Base-by-base conservation (phyloP, 2,797 vertebrate genomes). In the Botia almorhae region DNA sequence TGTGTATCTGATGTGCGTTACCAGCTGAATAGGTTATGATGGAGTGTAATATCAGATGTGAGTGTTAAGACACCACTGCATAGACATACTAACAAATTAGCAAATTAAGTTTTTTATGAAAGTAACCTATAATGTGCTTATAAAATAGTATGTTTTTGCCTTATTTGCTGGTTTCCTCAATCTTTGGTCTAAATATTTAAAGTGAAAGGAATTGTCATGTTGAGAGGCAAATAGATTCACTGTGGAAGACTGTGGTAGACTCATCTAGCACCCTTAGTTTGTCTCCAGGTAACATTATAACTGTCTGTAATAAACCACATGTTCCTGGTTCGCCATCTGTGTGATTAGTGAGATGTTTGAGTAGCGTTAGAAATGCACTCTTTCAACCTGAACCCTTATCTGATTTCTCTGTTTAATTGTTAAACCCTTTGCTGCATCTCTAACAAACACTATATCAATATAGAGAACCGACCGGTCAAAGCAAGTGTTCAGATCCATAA, bases 241-340 rank as follows among this genome's bases (percentile, higher is more conserved):
- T 12, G 16, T 23, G 3, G 23, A 26, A 26, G 23, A 21, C 8
- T 12, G 16, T 23, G 3, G 23, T 1, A 26, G 23, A 26, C 2
- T 26, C 23, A 26, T 36, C 19, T 51, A 23, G 58, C 29, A 33
- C 36, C n/a, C 36, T 39, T 14, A 71, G 14, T n/a, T 72, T 29
- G 77, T 79, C 69, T 71, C 77, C 69, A 43, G 69, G 77, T 64
- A 43, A 79, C 69, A 4, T 26, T 39, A 70, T 51, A 21, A 10
- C 19, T 23, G 19, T 17, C 69, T 78, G 56, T 50, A 63, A 53
- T 79, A 79, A 79, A 79, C 43, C 46, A 39, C 29, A 53, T 55
- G 69, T 72, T 71, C 19, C 69, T 43, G 50, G 33, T 67, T 67
- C 43, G 19, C 69, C 58, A 64, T 71, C 68, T 64, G 69, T 53